Percentiles rank a stretch among this genome's conserved stretches.
These are phyloP conservation scores for Cyprinella venusta DNA, from an alignment of 2,797 vertebrate genomes.

Conservation along the genomic window DNA sequence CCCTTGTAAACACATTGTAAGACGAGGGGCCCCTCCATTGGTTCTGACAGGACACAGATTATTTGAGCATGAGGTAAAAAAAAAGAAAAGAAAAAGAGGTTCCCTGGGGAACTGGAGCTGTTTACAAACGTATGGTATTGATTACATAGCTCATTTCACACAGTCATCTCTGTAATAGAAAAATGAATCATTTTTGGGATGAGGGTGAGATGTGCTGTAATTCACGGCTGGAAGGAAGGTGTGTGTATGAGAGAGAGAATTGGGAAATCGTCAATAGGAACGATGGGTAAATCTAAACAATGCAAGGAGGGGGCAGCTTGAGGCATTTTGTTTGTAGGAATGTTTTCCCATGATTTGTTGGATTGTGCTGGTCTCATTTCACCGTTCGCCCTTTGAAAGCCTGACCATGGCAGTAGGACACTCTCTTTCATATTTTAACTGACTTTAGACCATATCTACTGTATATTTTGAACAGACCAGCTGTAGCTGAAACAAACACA, in stretches of 20 bases:
- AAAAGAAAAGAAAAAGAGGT: constrained; percentile 69
- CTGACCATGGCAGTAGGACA: neutral
- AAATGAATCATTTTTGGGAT: constrained; percentile 87
- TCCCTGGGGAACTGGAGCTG: constrained; percentile 81
- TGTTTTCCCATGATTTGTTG: constrained; percentile 31
- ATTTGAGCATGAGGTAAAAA: constrained; percentile 75
- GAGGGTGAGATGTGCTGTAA: constrained; percentile 60
- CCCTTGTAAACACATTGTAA: constrained; percentile 72
- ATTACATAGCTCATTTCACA: constrained; percentile 96
- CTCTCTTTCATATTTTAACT: neutral
- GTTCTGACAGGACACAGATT: constrained; percentile 70
- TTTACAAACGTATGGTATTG: constrained; percentile 91
- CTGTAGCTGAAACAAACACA: constrained; percentile 29
- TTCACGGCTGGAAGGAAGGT: constrained; percentile 46
- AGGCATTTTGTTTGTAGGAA: constrained; percentile 11
- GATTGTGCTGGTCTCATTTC: neutral
- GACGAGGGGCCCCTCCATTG: constrained; percentile 66
- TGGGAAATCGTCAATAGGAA: constrained; percentile 71
- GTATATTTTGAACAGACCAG: neutral
- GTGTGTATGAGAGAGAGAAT: constrained; percentile 63
- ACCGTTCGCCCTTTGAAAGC: neutral
- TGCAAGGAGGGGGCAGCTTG: neutral
- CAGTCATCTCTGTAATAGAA: constrained; percentile 92
- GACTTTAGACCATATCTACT: neutral
- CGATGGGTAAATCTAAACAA: constrained; percentile 61